Conservation (phyloP, 2,113 vertebrate species). For the Uria lomvia region DNA sequence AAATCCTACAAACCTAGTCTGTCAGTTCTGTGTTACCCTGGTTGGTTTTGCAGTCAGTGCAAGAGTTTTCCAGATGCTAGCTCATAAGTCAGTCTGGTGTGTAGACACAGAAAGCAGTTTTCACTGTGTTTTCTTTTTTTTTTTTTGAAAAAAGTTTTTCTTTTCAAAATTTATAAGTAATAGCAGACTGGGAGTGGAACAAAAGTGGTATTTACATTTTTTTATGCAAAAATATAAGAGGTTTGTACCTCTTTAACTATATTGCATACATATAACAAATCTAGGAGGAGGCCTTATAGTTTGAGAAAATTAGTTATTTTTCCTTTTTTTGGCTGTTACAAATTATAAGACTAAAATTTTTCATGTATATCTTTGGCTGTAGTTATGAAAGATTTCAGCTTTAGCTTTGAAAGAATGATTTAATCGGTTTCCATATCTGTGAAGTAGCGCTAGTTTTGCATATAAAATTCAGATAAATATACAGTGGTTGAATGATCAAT, state of each 20-base stretch:
- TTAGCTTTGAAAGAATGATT: neutral
- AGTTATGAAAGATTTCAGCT: neutral
- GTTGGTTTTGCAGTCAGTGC: neutral
- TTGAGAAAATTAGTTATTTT: neutral
- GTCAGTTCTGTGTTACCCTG: neutral
- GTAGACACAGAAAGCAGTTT: neutral
- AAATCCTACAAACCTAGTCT: neutral
- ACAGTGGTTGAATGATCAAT: neutral
- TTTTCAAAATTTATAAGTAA: neutral
- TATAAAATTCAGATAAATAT: neutral
- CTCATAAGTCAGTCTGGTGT: neutral
- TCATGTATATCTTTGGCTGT: neutral
- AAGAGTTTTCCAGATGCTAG: neutral
- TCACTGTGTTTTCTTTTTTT: neutral
- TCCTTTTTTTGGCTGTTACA: neutral
- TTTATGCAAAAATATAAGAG: neutral
- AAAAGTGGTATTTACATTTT: neutral
- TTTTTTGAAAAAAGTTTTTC: neutral
- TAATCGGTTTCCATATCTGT: neutral
- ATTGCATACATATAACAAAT: neutral
- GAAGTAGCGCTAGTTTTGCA: neutral
- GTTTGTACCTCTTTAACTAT: neutral
- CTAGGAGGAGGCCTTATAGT: neutral
- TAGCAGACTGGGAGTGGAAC: neutral
- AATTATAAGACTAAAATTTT: neutral